Conservation (phyloP, 2,888 invertebrate species). For the Nesidiocoris tenuis region DNA sequence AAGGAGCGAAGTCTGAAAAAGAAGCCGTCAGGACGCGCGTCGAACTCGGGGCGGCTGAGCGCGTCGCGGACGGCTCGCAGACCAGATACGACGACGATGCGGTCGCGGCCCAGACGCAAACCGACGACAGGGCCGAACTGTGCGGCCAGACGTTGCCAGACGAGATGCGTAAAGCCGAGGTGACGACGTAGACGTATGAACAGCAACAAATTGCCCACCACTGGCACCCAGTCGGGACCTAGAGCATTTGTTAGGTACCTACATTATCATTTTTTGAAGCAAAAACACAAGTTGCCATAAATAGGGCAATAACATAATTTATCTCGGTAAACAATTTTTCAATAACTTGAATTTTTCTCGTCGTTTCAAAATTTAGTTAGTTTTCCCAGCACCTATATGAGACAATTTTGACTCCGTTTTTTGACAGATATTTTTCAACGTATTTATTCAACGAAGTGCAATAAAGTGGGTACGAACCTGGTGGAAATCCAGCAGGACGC, state of each 20-base stretch:
- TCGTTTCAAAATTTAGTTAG: no score
- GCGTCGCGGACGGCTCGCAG: slow-evolving; percentile 64
- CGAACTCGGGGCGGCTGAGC: slow-evolving; percentile 64
- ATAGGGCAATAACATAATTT: not conserved
- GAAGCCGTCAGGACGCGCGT: slow-evolving; percentile 70
- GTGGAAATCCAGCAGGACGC: slow-evolving; percentile 59
- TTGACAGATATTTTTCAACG: no score
- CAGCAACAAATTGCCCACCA: slow-evolving; percentile 58
- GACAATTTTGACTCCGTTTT: no score
- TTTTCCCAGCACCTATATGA: no score
- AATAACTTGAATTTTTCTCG: no score
- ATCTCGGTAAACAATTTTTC: no score
- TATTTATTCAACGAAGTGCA: not conserved
- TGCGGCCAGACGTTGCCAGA: slow-evolving; percentile 57
- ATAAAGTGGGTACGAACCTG: slow-evolving; percentile 56
- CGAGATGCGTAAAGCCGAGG: slow-evolving; percentile 61
- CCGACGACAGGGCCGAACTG: slow-evolving; percentile 67
- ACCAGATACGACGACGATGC: slow-evolving; percentile 64
- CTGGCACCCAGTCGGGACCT: slow-evolving; percentile 62
- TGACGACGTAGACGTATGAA: slow-evolving; percentile 54
- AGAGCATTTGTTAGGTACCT: slow-evolving; percentile 43
- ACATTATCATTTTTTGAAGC: not conserved
- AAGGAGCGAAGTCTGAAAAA: slow-evolving; percentile 67
- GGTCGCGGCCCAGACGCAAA: slow-evolving; percentile 64
- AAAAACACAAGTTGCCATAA: not conserved